phyloP scores from a whole-genome alignment of 1,140 invertebrate species.

The Drosophila varians region DNA sequence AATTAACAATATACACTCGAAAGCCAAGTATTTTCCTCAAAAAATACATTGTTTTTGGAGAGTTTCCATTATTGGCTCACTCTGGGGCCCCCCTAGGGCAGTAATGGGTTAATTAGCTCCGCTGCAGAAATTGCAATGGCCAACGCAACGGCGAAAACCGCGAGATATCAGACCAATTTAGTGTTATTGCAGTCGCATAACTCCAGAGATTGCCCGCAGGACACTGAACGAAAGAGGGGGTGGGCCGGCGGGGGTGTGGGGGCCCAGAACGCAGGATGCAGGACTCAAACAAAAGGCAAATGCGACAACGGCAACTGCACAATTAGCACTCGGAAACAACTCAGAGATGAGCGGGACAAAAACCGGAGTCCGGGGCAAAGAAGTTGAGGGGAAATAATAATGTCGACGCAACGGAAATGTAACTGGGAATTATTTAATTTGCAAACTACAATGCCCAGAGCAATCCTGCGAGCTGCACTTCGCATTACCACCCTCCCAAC shows the following conservation, averaged over 20 bases:
- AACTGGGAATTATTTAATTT: constrained; percentile 82
- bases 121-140: constrained; percentile 33
- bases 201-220: constrained; percentile 74
- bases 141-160: constrained; percentile 61
- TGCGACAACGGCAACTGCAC: constrained; percentile 64
- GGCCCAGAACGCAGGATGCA: constrained; percentile 30
- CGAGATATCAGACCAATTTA: constrained; percentile 80
- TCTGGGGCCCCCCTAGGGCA: neutral
- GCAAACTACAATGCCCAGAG: constrained; percentile 71
- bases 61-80: constrained; percentile 14
- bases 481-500: constrained; percentile 6
- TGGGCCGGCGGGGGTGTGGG: neutral
- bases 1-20: no score
- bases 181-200: constrained; percentile 81
- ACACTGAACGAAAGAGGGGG: constrained; percentile 15
- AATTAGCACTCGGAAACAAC: constrained; percentile 75
- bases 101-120: constrained; percentile 62
- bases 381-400: constrained; percentile 73
- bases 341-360: constrained; percentile 23
- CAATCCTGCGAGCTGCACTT: constrained; percentile 33
- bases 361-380: constrained; percentile 25
- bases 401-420: constrained; percentile 79
- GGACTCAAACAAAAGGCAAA: constrained; percentile 66
- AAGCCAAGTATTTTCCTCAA: neutral
- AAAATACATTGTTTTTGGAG: neutral